A percentile compares a stretch with the other conserved stretches of the same genome.
phyloP scores from a whole-genome alignment of 1,140 invertebrate genomes.

The Trachymyrmex cornetzi region DNA sequence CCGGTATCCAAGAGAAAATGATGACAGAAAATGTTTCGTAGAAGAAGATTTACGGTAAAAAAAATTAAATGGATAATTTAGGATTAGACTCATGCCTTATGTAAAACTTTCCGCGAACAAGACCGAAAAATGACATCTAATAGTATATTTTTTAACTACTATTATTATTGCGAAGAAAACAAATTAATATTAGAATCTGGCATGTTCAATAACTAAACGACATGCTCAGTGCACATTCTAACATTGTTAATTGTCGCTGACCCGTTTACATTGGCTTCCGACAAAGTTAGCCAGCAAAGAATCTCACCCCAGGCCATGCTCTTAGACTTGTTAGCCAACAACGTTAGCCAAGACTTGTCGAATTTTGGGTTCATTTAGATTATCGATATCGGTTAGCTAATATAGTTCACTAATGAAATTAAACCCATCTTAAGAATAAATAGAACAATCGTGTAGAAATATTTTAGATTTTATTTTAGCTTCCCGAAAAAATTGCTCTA shows the following conservation, averaged over 20 bases:
- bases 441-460: not conserved
- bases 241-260: conserved; percentile 6
- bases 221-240: not conserved
- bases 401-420: not conserved
- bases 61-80: not conserved
- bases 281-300: conserved; percentile 43
- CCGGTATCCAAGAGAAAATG: not conserved
- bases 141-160: not conserved
- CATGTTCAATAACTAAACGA: not conserved
- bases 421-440: not conserved
- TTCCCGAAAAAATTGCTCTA: not conserved
- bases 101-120: not conserved
- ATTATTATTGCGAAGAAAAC: not conserved
- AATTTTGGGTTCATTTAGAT: conserved; percentile 26
- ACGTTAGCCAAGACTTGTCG: conserved; percentile 18
- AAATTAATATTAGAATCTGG: not conserved
- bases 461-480: not conserved
- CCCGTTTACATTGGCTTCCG: conserved; percentile 32
- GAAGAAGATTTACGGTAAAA: not conserved
- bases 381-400: conserved; percentile 17
- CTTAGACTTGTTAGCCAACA: conserved; percentile 12
- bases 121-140: not conserved
- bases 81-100: not conserved
- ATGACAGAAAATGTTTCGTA: not conserved
- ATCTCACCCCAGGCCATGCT: conserved; percentile 8